Conservation (phyloP, 2,888 invertebrate genomes). For the Tachina fera region DNA sequence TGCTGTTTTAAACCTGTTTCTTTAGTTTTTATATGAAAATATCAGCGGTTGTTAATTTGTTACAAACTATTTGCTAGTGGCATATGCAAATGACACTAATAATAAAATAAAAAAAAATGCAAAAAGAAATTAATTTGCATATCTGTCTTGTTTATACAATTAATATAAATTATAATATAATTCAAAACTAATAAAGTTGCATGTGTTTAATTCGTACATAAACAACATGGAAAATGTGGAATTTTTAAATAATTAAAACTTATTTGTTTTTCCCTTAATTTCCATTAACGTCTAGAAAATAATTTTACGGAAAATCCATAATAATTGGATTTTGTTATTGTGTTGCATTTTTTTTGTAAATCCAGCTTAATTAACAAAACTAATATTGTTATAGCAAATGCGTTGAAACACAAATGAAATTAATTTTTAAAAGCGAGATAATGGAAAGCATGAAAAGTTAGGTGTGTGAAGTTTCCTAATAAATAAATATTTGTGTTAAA, state of each 20-base stretch:
- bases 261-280: not conserved
- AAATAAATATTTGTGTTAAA: not conserved
- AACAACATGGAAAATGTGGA: conserved; percentile 39
- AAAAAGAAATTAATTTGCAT: not conserved
- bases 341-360: not conserved
- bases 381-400: conserved; percentile 12
- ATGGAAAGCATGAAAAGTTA: not conserved
- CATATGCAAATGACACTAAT: conserved; percentile 50
- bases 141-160: not conserved
- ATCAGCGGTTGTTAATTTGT: not conserved
- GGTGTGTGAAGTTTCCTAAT: not conserved
- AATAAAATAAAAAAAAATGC: not conserved
- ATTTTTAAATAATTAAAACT: conserved; percentile 50
- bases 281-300: not conserved
- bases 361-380: conserved; percentile 30
- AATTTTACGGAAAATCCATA: conserved; percentile 48
- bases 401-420: not conserved
- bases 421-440: conserved; percentile 14
- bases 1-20: conserved; percentile 10
- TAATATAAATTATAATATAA: conserved; percentile 51
- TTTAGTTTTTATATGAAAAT: not conserved
- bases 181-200: conserved; percentile 37
- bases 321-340: conserved; percentile 44
- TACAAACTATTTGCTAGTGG: conserved; percentile 4
- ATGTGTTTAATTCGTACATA: conserved; percentile 43